Percentiles rank a stretch among this genome's conserved stretches.
phyloP scores from a whole-genome alignment of 1,140 invertebrate species.

The Eubasilissa regina region DNA sequence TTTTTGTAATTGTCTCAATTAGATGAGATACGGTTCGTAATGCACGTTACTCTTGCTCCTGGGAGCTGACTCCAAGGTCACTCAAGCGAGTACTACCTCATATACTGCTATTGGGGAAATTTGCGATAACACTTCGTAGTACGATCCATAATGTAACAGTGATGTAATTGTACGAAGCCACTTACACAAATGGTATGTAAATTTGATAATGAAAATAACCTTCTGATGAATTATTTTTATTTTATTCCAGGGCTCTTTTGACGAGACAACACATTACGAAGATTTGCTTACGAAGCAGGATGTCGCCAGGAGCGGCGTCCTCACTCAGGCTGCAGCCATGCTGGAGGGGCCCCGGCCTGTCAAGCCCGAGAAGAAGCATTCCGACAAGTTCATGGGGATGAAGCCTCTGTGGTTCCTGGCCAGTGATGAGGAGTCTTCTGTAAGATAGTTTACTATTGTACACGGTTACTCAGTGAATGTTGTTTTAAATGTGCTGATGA shows the following conservation, averaged over 20 bases:
- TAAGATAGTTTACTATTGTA: neutral
- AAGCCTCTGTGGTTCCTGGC: slow-evolving; percentile 76
- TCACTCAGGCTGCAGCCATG: slow-evolving; percentile 54
- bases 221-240: neutral
- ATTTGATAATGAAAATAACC: too few species aligned
- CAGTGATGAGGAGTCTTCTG: slow-evolving; percentile 72
- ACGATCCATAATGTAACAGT: too few species aligned
- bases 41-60: too few species aligned
- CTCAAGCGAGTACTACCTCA: too few species aligned
- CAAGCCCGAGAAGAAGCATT: slow-evolving; percentile 53
- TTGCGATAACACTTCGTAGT: too few species aligned
- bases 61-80: too few species aligned
- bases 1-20: too few species aligned
- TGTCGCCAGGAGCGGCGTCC: slow-evolving; percentile 60
- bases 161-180: too few species aligned
- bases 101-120: too few species aligned
- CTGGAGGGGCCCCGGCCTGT: slow-evolving; percentile 45
- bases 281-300: slow-evolving; percentile 68
- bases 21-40: too few species aligned
- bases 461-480: too few species aligned
- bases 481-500: too few species aligned
- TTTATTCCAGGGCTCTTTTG: slow-evolving; percentile 74
- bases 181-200: neutral
- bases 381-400: slow-evolving; percentile 62
- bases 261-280: slow-evolving; percentile 75